Evolutionary conservation across 2,888 invertebrate genomes (phyloP).

Genomic region (Spicauda simplicius): DNA sequence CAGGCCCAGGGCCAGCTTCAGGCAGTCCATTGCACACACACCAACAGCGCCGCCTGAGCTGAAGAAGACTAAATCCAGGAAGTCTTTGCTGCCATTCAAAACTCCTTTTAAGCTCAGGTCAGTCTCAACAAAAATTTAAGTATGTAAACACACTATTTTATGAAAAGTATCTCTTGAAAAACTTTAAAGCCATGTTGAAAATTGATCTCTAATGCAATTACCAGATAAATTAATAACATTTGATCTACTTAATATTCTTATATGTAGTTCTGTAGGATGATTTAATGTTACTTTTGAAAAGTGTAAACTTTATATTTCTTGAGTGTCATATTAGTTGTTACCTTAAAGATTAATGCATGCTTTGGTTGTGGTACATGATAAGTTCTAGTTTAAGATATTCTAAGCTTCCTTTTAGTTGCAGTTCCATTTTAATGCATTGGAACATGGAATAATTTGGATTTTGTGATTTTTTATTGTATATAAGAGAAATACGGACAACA

Average conservation of each 20-base stretch:
- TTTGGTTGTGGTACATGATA: slow-evolving; percentile 46
- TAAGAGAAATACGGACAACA: slow-evolving; percentile 75
- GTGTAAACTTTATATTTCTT: background rate
- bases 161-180: background rate
- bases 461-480: slow-evolving; percentile 59
- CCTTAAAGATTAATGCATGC: slow-evolving; percentile 21
- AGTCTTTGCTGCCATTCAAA: slow-evolving; percentile 76
- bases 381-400: slow-evolving; percentile 17
- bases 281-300: background rate
- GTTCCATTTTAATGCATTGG: slow-evolving; percentile 34
- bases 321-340: slow-evolving; percentile 37
- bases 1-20: slow-evolving; percentile 56
- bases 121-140: slow-evolving; percentile 65
- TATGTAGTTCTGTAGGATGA: slow-evolving; percentile 1
- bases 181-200: slow-evolving; percentile 3
- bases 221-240: background rate
- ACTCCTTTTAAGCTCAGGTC: slow-evolving; percentile 79
- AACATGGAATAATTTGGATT: slow-evolving; percentile 38
- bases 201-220: slow-evolving; percentile 28
- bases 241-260: slow-evolving; percentile 17
- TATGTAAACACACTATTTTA: slow-evolving; percentile 13
- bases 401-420: slow-evolving; percentile 27
- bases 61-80: slow-evolving; percentile 68
- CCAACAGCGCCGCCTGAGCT: slow-evolving; percentile 61
- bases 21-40: slow-evolving; percentile 58